Percentiles rank a stretch among this genome's conserved stretches.
phyloP scores from a whole-genome alignment of 2,113 vertebrate genomes.

The Hirundichthys speculiger region DNA sequence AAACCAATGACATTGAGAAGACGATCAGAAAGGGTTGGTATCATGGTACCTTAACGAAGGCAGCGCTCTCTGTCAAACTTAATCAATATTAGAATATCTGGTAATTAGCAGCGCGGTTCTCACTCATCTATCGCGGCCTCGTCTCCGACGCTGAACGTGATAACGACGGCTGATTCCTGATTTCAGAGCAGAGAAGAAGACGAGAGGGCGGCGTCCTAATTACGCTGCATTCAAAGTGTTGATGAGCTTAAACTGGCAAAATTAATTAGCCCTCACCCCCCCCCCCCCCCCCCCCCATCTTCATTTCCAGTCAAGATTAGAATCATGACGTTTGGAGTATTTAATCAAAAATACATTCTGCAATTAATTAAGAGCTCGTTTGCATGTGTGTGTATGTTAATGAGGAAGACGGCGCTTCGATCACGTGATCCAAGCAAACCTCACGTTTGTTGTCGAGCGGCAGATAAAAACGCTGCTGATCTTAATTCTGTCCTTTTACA shows the following conservation, averaged over 20 bases:
- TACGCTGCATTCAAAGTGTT: constrained; percentile 82
- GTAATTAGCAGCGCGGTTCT: constrained; percentile 80
- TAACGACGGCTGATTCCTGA: constrained; percentile 83
- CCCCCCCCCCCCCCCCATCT: neutral
- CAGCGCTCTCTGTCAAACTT: constrained; percentile 78
- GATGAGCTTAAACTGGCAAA: constrained; percentile 85
- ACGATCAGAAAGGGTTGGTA: constrained; percentile 74
- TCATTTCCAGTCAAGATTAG: constrained; percentile 79
- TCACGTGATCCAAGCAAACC: constrained; percentile 62
- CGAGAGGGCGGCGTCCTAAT: constrained; percentile 77
- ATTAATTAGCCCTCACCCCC: constrained; percentile 83
- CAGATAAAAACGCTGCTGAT: no score
- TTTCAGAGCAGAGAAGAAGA: constrained; percentile 75
- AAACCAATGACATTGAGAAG: constrained; percentile 66
- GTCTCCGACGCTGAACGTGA: constrained; percentile 78
- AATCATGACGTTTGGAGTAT: constrained; percentile 84
- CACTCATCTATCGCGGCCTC: constrained; percentile 75
- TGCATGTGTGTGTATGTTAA: constrained; percentile 81
- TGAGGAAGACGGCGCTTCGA: constrained; percentile 72
- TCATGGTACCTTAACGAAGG: constrained; percentile 73
- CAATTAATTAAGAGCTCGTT: constrained; percentile 81
- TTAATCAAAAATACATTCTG: constrained; percentile 83
- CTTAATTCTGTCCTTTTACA: neutral
- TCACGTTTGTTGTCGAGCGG: constrained; percentile 58
- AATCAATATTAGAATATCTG: constrained; percentile 86